These are phyloP conservation scores for Phalacrocorax aristotelis DNA, from an alignment of 2,113 vertebrate species.

Conservation along the genomic window DNA sequence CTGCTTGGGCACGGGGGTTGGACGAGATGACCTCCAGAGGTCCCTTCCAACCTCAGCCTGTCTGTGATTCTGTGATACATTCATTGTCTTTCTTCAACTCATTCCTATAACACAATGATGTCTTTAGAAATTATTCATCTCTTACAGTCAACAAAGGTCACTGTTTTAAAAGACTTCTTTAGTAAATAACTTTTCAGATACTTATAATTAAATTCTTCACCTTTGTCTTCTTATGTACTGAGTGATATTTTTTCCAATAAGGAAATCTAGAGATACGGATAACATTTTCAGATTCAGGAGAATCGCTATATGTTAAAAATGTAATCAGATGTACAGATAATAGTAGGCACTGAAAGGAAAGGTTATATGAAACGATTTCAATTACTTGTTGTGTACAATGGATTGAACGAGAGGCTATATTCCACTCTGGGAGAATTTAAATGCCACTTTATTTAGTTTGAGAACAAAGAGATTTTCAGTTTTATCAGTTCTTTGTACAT, in stretches of 20 bases:
- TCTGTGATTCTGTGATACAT: neutral
- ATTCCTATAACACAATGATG: neutral
- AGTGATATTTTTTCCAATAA: neutral
- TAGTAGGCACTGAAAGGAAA: neutral
- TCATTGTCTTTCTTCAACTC: neutral
- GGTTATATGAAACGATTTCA: neutral
- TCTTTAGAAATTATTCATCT: neutral
- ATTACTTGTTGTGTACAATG: neutral
- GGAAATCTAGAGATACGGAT: neutral
- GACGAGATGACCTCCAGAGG: neutral
- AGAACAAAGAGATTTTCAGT: constrained; percentile 34
- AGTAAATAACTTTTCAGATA: neutral
- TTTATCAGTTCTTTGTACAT: neutral
- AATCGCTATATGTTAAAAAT: neutral
- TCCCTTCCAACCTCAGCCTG: neutral
- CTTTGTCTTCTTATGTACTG: neutral
- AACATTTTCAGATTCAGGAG: neutral
- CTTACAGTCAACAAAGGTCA: neutral
- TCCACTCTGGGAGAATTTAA: neutral
- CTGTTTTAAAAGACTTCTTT: neutral
- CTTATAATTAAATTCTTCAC: neutral
- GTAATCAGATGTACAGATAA: neutral
- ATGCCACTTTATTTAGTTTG: neutral
- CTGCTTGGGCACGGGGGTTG: neutral
- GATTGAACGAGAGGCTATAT: neutral